Base-by-base conservation (phyloP, 2,888 invertebrate genomes). In the Hedychridium roseum region DNA sequence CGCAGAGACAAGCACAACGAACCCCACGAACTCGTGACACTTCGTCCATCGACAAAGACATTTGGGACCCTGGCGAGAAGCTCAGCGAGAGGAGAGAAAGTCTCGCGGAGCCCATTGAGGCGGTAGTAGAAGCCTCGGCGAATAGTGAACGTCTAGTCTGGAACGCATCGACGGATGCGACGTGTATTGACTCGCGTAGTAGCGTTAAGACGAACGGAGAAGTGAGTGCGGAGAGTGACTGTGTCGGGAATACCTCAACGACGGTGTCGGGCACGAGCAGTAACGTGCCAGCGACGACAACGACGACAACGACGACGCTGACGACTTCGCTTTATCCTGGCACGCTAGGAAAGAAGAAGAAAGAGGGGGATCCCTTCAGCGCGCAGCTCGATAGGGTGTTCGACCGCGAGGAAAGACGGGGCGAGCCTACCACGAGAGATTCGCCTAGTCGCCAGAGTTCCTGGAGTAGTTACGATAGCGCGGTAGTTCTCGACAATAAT, bases 401-500 rank as follows among this genome's bases (percentile, higher is more conserved):
- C 68, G 91, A 90, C 71, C 80, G 85, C 11, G 88, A 89, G 70
- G 88, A 88, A 66, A 71, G 79, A 39, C 68, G 69, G 11, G 70
- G 67, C 2, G 72, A 67, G 4, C 63, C 63, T 2, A 41, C 42
- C 0, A 61, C 70, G 7, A 70, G 83, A 18, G 82, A 84, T 23
- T 83, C 83, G 28, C 84, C 86, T 1, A 85, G 86, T 58, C 80
- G 90, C 21, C 90, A 90, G 76, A 88, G 88, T 77, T 90, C 90
- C 37, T 90, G 90, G 89, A 87, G 87, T 71, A 86, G 86, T 68
- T 87, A 87, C 74, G 91, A 91, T 78, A 90, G 90, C 73, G 90
- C 89, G 17, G 88, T 89, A 23, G 88, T 86, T 35, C 81, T 88
- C 52, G 84, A 84, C 52, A 89, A 89, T 61, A 85, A 88, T 20